These are phyloP conservation scores for Acleris cristana DNA, from an alignment of 2,888 invertebrate genomes.

Conservation along the genomic window DNA sequence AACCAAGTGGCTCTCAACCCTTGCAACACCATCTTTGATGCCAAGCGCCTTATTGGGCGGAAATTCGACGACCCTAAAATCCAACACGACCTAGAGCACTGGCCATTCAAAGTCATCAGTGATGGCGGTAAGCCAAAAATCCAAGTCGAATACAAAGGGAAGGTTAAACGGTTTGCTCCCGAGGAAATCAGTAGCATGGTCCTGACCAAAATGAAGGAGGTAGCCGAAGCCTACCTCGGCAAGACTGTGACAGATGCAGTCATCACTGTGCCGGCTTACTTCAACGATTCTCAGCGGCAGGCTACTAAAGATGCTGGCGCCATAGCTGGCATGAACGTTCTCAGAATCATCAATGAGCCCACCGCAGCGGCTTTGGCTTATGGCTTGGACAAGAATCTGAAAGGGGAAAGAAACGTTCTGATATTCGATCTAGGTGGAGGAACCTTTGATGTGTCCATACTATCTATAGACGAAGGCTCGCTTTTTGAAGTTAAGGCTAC, in stretches of 20 bases:
- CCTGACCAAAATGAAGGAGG: constrained; percentile 83
- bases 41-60: constrained; percentile 92
- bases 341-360: constrained; percentile 92
- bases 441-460: constrained; percentile 92
- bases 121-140: constrained; percentile 87
- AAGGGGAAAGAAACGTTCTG: constrained; percentile 85
- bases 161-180: constrained; percentile 85
- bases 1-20: constrained; percentile 89
- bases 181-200: constrained; percentile 89
- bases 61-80: constrained; percentile 89
- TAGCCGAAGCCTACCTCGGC: constrained; percentile 88
- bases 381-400: constrained; percentile 86
- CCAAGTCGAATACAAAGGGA: constrained; percentile 86
- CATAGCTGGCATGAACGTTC: constrained; percentile 89
- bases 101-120: constrained; percentile 90
- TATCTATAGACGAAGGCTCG: constrained; percentile 91
- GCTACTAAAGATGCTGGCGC: constrained; percentile 92
- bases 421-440: constrained; percentile 87
- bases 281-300: constrained; percentile 89
- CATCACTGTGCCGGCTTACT: constrained; percentile 91
- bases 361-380: constrained; percentile 90
- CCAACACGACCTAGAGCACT: constrained; percentile 90
- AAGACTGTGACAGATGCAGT: constrained; percentile 87
- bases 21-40: constrained; percentile 90
- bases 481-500: constrained; percentile 92